These are phyloP conservation scores for Zaprionus africanus DNA, from an alignment of 1,140 invertebrate genomes.

Conservation along the genomic window DNA sequence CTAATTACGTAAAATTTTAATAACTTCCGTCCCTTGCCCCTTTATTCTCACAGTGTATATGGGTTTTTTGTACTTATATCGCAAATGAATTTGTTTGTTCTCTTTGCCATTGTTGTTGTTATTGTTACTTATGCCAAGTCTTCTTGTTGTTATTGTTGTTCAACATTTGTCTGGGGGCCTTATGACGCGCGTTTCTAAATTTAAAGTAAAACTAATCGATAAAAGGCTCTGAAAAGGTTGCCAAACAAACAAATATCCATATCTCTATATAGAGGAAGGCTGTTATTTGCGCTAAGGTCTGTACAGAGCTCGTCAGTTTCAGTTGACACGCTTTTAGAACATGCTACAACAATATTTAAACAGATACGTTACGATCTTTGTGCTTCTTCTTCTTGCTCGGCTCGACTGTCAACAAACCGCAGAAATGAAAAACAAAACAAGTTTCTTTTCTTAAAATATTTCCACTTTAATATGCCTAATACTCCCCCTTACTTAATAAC, in stretches of 20 bases:
- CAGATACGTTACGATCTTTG: constrained; percentile 23
- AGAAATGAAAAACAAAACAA: background rate
- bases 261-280: background rate
- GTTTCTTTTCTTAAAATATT: background rate
- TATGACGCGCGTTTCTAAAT: constrained; percentile 41
- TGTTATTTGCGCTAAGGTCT: background rate
- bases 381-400: background rate
- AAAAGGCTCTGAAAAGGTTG: background rate
- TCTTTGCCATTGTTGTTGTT: constrained; percentile 1
- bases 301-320: background rate
- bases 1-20: too few relatives aligned
- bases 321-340: background rate
- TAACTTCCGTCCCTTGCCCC: background rate
- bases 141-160: constrained; percentile 23
- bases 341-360: background rate
- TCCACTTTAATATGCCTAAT: background rate
- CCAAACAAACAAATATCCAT: background rate
- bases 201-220: constrained; percentile 36
- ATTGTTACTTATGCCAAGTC: constrained; percentile 9
- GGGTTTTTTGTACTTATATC: constrained; percentile 47
- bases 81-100: constrained; percentile 69
- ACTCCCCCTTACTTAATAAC: background rate
- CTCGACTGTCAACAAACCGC: background rate
- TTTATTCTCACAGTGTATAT: background rate
- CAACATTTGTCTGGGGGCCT: constrained; percentile 17